Percentiles rank a stretch among this genome's conserved stretches.
phyloP scores from a whole-genome alignment of 2,797 vertebrate genomes.

The Chelidonichthys spinosus region DNA sequence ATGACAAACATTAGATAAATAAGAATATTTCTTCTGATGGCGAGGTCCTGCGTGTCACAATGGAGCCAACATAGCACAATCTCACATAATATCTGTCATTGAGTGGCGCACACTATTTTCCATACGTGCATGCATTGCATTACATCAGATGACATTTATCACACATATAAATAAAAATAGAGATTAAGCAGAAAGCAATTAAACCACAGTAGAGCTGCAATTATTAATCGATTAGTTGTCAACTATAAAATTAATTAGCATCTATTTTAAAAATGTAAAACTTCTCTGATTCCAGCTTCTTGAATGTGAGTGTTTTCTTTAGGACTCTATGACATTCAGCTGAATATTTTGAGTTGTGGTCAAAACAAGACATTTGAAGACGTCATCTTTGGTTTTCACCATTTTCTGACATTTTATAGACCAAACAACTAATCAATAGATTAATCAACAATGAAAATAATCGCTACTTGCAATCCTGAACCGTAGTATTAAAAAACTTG shows the following conservation, averaged over 20 bases:
- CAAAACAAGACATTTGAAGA: background rate
- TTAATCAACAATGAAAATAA: background rate
- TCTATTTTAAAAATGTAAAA: background rate
- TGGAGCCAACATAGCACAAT: background rate
- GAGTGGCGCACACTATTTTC: background rate
- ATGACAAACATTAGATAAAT: no score
- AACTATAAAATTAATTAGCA: background rate
- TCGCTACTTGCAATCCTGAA: background rate
- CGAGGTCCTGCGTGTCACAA: background rate
- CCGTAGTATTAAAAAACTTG: background rate
- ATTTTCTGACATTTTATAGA: background rate
- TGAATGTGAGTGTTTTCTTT: background rate
- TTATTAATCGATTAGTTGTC: background rate
- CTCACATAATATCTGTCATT: background rate
- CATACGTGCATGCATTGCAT: background rate
- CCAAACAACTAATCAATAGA: background rate
- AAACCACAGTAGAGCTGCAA: no score
- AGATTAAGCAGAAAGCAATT: no score
- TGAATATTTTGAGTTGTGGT: background rate
- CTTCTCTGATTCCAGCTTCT: background rate
- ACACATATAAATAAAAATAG: background rate
- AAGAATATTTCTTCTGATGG: background rate
- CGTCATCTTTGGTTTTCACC: background rate
- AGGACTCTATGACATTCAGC: background rate
- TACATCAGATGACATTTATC: background rate